phyloP scores from a whole-genome alignment of 2,888 invertebrate genomes.

The Caenorhabditis sinica region DNA sequence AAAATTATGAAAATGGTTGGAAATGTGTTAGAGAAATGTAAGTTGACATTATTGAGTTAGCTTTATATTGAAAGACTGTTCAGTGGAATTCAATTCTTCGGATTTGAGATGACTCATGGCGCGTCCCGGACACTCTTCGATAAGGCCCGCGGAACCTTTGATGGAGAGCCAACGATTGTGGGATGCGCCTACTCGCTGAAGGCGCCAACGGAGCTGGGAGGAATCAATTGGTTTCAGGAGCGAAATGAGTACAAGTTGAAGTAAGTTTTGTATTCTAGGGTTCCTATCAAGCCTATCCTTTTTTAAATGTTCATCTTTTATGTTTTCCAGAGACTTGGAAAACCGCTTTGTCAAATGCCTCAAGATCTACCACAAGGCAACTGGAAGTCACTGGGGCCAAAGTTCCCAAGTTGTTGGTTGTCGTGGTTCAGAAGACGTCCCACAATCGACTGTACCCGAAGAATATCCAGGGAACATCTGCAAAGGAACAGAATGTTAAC shows the following conservation, averaged over 20 bases:
- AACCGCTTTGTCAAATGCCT: slow-evolving; percentile 9
- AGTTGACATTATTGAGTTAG: no score
- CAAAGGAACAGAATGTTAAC: slow-evolving; percentile 59
- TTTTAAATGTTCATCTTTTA: background rate
- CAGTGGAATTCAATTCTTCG: slow-evolving; percentile 60
- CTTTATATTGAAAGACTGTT: no score
- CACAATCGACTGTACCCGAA: slow-evolving; percentile 45
- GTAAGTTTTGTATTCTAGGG: no score
- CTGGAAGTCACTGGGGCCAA: background rate
- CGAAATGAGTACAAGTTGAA: slow-evolving; percentile 34
- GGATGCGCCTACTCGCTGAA: slow-evolving; percentile 55
- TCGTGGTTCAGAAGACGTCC: slow-evolving; percentile 42
- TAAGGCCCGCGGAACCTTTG: slow-evolving; percentile 20
- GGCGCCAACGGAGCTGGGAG: slow-evolving; percentile 34
- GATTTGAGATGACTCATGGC: slow-evolving; percentile 69
- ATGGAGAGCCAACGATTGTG: slow-evolving; percentile 68
- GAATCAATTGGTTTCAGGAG: slow-evolving; percentile 42
- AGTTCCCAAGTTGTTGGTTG: slow-evolving; percentile 32
- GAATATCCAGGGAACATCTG: background rate
- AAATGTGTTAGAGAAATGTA: no score
- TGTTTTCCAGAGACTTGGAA: slow-evolving; percentile 11
- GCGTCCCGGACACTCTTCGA: slow-evolving; percentile 58
- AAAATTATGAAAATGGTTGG: no score
- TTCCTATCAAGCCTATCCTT: no score
- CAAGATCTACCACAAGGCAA: slow-evolving; percentile 16